Evolutionary conservation across 2,888 invertebrate genomes (phyloP), one percentile per base, ranked within the genome.

Genomic region (Hedya salicella): DNA sequence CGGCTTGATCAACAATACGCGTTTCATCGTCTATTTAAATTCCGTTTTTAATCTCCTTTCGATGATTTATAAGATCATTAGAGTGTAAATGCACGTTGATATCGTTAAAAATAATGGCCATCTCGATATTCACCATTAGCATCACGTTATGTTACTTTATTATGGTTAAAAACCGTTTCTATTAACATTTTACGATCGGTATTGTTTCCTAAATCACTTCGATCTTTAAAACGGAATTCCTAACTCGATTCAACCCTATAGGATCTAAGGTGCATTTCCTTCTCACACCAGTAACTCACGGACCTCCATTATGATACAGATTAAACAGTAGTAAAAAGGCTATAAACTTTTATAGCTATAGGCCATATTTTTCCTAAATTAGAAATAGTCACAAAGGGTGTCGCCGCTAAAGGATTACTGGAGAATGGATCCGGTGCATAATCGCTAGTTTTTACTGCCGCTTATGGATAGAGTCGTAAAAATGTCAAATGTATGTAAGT

Each of bases 301-400:
- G 75, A 75, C 74, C 70, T 71, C 81, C 80, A 82, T 88, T 85
- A 83, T 80, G 75, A 80, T 76, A 76, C 82, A 89, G 88, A 89
- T 90, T 91, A 90, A 90, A 90, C 86, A 87, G 89, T 88, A 88
- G 87, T 91, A 90, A 91, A 91, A 86, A 68, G 69, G 68, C 85
- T 86, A 83, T 91, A 82, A 91, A 82, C 71, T 84, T 87, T 88
- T 87, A 89, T 88, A 79, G 83, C 80, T 85, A 83, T 84, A 78
- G 80, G 80, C 78, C 78, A 86, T 87, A 87, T 86, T 87, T 87
- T 83, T 82, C 80, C 77, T 76, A 85, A 90, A 86, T 87, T 85
- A 80, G 82, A 85, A 87, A 86, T 84, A 79, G 77, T 74, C 78
- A 73, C 86, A 86, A 87, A 87, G 84, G 75, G 76, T 79, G 81